phyloP scores from a whole-genome alignment of 2,888 invertebrate genomes.

The Mythimna albipuncta region DNA sequence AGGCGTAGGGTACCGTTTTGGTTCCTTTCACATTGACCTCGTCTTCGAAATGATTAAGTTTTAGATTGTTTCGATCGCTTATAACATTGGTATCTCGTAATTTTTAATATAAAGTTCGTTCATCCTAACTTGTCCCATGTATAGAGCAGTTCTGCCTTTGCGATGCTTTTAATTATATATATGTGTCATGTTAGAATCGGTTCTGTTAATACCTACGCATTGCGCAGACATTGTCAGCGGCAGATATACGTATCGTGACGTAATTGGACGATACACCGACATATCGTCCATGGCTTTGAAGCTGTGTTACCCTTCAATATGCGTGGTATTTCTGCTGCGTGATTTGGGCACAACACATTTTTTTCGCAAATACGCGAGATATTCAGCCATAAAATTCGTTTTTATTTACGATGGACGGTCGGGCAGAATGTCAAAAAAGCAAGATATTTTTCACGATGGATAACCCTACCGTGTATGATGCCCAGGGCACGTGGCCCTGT shows the following conservation, averaged over 20 bases:
- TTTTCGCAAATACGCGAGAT: background rate
- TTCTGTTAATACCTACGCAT: background rate
- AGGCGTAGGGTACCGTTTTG: background rate
- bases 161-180: background rate
- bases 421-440: slow-evolving; percentile 43
- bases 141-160: background rate
- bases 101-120: background rate
- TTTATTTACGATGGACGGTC: slow-evolving; percentile 14
- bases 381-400: slow-evolving; percentile 31
- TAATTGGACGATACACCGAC: background rate
- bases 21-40: slow-evolving; percentile 1
- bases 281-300: background rate
- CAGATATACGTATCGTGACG: slow-evolving; percentile 1
- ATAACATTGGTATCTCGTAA: background rate
- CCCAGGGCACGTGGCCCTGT: slow-evolving; percentile 65
- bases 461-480: slow-evolving; percentile 52
- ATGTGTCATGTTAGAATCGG: background rate
- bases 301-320: background rate
- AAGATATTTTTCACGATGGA: slow-evolving; percentile 53
- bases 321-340: slow-evolving; percentile 17
- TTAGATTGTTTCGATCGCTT: background rate
- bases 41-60: background rate
- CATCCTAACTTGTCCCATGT: background rate
- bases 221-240: background rate
- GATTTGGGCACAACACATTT: slow-evolving; percentile 8